phyloP scores from a whole-genome alignment of 2,113 vertebrate genomes.

The Ploceus nigricollis region DNA sequence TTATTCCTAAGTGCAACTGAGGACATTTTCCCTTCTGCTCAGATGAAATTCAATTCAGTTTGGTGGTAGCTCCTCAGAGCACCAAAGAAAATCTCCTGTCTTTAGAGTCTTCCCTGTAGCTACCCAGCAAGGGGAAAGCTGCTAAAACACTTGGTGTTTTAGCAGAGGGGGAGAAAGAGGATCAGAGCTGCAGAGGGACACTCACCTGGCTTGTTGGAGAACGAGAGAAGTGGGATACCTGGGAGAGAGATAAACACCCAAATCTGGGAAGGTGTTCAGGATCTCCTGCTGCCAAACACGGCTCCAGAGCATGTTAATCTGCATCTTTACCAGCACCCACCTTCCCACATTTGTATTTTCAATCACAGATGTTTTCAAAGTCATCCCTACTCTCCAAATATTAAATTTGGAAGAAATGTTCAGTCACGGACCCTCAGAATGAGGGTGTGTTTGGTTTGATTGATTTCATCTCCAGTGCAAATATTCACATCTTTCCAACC shows the following conservation, averaged over 20 bases:
- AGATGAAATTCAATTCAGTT: not conserved
- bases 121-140: not conserved
- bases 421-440: not conserved
- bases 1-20: constrained; percentile 31
- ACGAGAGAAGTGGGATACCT: no score
- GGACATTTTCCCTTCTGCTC: constrained; percentile 35
- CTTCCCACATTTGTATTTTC: not conserved
- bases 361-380: not conserved
- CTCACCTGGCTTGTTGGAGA: not conserved
- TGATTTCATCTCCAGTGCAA: not conserved
- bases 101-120: not conserved
- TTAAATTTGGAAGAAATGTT: not conserved
- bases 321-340: not conserved
- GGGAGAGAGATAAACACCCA: not conserved
- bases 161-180: not conserved
- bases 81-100: not conserved
- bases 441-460: not conserved
- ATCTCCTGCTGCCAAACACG: not conserved
- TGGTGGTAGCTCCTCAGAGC: not conserved
- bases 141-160: not conserved
- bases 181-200: not conserved
- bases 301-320: not conserved
- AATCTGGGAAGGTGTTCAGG: not conserved
- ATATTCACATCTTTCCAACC: not conserved
- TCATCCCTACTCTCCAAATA: not conserved